Percentiles rank a stretch among this genome's conserved stretches.
These are phyloP conservation scores for Panzeria rudis DNA, from an alignment of 2,888 invertebrate genomes.

Conservation along the genomic window DNA sequence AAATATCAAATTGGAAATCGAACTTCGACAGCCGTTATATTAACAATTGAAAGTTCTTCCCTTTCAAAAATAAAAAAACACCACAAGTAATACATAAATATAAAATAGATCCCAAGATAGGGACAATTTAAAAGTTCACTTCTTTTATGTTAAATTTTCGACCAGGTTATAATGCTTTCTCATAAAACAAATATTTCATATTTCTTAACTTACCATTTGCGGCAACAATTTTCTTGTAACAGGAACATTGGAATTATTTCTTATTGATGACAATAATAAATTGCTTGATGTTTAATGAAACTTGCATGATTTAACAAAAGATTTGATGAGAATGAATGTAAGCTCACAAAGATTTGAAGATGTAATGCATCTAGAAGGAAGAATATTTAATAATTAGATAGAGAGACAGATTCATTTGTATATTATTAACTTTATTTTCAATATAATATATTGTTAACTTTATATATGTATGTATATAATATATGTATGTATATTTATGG, in stretches of 20 bases:
- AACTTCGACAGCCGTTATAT: too few species aligned
- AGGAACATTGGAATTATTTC: background rate
- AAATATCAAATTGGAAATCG: too few species aligned
- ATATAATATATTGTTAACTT: constrained; percentile 39
- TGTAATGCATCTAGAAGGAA: background rate
- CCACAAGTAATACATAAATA: too few species aligned
- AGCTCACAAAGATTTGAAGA: background rate
- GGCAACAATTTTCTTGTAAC: background rate
- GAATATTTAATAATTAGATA: constrained; percentile 1
- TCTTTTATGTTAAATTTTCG: too few species aligned
- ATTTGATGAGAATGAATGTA: background rate
- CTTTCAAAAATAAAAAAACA: too few species aligned
- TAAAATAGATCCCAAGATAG: too few species aligned
- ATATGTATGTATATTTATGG: background rate
- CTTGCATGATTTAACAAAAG: constrained; percentile 5
- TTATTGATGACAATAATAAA: background rate
- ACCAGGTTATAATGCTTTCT: too few species aligned
- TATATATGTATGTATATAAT: background rate
- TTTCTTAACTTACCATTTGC: background rate
- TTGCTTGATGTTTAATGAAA: background rate
- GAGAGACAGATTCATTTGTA: background rate
- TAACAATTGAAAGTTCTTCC: too few species aligned
- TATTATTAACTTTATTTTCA: constrained; percentile 17
- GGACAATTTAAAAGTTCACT: too few species aligned
- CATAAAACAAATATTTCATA: background rate